Base-by-base conservation (phyloP, 2,888 invertebrate genomes). In the Lycocerus yunnanus region DNA sequence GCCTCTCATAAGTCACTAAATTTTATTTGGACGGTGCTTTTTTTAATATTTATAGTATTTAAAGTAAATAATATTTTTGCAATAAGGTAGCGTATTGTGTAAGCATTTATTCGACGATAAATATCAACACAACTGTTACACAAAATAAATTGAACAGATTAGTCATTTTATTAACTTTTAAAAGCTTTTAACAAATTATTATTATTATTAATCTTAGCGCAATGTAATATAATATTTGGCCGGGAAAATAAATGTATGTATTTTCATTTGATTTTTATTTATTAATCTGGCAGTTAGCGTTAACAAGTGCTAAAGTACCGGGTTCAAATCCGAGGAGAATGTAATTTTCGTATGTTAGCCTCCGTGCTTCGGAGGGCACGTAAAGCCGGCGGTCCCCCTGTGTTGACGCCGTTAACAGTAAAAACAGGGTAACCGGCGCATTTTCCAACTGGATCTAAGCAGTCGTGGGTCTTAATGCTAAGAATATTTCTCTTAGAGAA, bases 191-290 rank as follows among this genome's bases (percentile, higher is more conserved):
- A 20, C 20, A 63, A 63, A 63, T 14, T 63, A 18, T 15, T 63
- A 63, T 18, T 43, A 8, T n/a, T n/a, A n/a, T n/a, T 43, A 43
- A 43, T 43, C 43, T 43, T 43, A 43, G 43, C 43, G 18, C 61
- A 13, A 63, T 63, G 18, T 63, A 63, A 18, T 20, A 20, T 18
- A 63, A 18, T 18, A 63, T 63, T 63, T 63, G 61, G 61, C 61
- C 61, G 61, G 61, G 61, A 63, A 63, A 63, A 63, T 63, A 63
- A 63, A 63, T 63, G 20, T 63, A 63, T 43, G 43, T 43, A 43
- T 43, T 43, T 43, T 43, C 43, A 43, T n/a, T n/a, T 43, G 6
- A n/a, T n/a, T n/a, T 43, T 43, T 43, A 43, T n/a, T 43, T 24
- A 10, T n/a, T n/a, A n/a, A n/a, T n/a, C n/a, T n/a, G n/a, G n/a